These are phyloP conservation scores for Thereuonema tuberculata DNA, from an alignment of 1,140 invertebrate genomes.

Conservation along the genomic window DNA sequence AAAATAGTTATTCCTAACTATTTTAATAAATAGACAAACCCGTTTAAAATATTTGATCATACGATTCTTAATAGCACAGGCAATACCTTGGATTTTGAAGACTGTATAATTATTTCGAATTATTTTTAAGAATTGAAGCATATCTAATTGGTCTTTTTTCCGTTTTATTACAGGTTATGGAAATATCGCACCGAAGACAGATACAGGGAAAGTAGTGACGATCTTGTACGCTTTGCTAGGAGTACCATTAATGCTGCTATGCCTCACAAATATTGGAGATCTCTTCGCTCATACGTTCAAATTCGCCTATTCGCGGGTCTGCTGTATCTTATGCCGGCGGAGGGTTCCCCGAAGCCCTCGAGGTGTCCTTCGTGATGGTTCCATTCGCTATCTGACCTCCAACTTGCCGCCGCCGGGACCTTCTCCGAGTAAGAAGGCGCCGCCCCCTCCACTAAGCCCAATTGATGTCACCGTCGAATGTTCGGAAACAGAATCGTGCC, in stretches of 20 bases:
- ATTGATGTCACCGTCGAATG: background rate
- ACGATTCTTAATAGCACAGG: too few species aligned
- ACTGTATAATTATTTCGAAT: too few species aligned
- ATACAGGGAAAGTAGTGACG: constrained; percentile 60
- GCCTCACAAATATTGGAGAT: constrained; percentile 70
- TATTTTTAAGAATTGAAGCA: too few species aligned
- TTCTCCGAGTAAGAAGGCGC: background rate
- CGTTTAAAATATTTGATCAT: too few species aligned
- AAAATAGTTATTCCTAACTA: too few species aligned
- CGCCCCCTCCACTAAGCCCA: background rate
- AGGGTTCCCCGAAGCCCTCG: constrained; percentile 18
- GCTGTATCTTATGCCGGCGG: constrained; percentile 36
- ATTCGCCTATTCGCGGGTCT: constrained; percentile 50
- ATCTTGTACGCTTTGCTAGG: constrained; percentile 73
- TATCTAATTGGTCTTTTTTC: background rate
- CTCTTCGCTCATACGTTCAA: constrained; percentile 57
- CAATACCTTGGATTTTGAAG: too few species aligned
- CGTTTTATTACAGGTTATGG: constrained; percentile 50
- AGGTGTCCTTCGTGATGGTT: background rate
- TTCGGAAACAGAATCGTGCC: background rate
- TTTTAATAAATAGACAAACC: too few species aligned
- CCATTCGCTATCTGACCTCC: background rate
- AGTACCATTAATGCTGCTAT: constrained; percentile 72
- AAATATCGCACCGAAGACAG: constrained; percentile 59
- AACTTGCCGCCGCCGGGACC: too few species aligned